Percentiles rank a stretch among this genome's conserved stretches.
These are phyloP conservation scores for Sarcophaga subvicina DNA, from an alignment of 2,888 invertebrate species.

Conservation along the genomic window DNA sequence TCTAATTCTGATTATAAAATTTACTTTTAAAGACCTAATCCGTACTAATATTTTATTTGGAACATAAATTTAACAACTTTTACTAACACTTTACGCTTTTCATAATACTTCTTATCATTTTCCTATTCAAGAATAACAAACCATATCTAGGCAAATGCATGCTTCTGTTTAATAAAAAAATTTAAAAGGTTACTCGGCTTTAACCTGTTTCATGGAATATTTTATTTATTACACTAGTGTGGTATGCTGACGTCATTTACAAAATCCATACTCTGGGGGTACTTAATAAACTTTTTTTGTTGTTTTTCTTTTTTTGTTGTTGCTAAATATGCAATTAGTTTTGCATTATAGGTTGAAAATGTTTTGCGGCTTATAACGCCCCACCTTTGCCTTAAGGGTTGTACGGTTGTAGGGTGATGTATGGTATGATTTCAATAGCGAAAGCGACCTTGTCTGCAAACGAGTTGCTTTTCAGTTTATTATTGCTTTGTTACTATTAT, in stretches of 20 bases:
- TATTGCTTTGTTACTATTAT: conserved; percentile 18
- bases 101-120: too few species aligned
- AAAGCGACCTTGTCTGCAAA: neutral
- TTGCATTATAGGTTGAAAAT: neutral
- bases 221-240: neutral
- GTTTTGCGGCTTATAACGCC: neutral
- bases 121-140: too few species aligned
- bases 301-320: too few species aligned
- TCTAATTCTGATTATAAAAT: too few species aligned
- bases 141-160: neutral
- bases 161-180: neutral
- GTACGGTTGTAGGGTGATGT: neutral
- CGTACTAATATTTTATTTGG: too few species aligned
- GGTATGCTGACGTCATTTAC: neutral
- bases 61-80: too few species aligned
- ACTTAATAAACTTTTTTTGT: too few species aligned
- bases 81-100: too few species aligned
- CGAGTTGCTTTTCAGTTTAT: neutral
- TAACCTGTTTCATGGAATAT: neutral
- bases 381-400: neutral
- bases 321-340: neutral
- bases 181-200: neutral
- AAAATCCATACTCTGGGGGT: too few species aligned
- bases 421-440: neutral
- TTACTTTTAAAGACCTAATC: too few species aligned